Base-by-base conservation (phyloP, 2,797 vertebrate genomes). In the Scolopax rusticola region DNA sequence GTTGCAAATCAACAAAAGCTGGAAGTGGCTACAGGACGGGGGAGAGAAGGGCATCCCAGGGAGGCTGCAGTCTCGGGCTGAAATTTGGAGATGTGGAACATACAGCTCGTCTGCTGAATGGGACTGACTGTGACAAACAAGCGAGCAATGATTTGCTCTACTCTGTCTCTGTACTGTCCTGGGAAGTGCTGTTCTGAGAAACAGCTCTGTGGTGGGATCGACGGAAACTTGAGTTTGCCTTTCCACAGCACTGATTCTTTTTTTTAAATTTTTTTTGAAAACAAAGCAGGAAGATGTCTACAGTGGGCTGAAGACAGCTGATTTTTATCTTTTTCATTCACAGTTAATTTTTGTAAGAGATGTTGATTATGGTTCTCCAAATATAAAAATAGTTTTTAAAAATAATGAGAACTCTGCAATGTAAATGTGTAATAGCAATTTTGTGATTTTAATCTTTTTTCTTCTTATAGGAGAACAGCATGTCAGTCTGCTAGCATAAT, bases 111-210 rank as follows among this genome's bases (percentile, higher is more conserved):
- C 51, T 68, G 63, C 53, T 77, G 54, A 7, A 23, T 5, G 32
- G 48, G 36, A 9, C 73, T 28, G 67, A 13, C 70, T 7, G n/a
- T 50, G 27, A 30, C 27, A 84, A 63, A 36, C 4, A 40, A 38
- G 51, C 1, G 2, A 50, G 27, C 36, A 11, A 0, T 20, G 1
- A 23, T 70, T 40, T 77, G 24, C 32, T 57, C 28, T 77, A 68
- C 21, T 63, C 15, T 48, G 0, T 33, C 21, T 63, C 15, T 48
- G 0, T 33, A 4, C 27, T 10, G 20, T 11, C 6, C 48, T 84
- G n/a, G 12, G 33, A 11, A 59, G 27, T 16, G 41, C 50, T 68
- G 32, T 43, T 41, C 57, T 33, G 45, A 85, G 32, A 43, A 48
- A 59, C 36, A 7, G 24, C 8, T 36, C 67, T 21, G 0, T 24